Percentiles rank a stretch among this genome's conserved stretches.
Evolutionary conservation across 2,113 vertebrate genomes (phyloP).

Genomic region (Rhinichthys klamathensis): DNA sequence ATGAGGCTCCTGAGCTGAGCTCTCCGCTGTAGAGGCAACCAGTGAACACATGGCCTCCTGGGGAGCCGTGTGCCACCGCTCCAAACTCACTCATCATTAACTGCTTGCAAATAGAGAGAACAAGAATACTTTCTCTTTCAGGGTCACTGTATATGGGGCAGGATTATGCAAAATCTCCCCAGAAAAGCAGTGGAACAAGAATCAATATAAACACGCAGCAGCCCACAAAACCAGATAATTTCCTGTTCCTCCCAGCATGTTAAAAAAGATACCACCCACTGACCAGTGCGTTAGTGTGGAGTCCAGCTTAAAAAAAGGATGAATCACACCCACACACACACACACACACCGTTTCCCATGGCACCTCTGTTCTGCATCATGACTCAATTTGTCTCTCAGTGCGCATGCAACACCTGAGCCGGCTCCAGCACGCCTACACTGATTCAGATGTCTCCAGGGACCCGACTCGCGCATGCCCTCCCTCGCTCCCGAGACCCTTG

Average conservation of each 20-base stretch:
- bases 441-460: slow-evolving; percentile 26
- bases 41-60: slow-evolving; percentile 27
- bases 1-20: slow-evolving; percentile 22
- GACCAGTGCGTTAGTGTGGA: slow-evolving; percentile 8
- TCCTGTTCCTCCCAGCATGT: not conserved
- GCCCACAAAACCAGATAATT: not conserved
- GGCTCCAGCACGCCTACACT: not conserved
- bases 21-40: not conserved
- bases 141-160: slow-evolving; percentile 44
- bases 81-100: slow-evolving; percentile 37
- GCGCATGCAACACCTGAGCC: slow-evolving; percentile 45
- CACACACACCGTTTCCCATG: slow-evolving; percentile 34
- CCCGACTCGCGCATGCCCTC: not conserved
- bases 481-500: slow-evolving; percentile 10
- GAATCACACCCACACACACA: slow-evolving; percentile 43
- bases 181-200: not conserved
- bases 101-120: slow-evolving; percentile 37
- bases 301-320: slow-evolving; percentile 7
- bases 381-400: slow-evolving; percentile 28
- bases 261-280: slow-evolving; percentile 35
- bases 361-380: slow-evolving; percentile 32
- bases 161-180: slow-evolving; percentile 24
- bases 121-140: slow-evolving; percentile 36
- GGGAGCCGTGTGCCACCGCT: slow-evolving; percentile 35
- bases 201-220: not conserved